These are phyloP conservation scores for Leptinotarsa texana DNA, from an alignment of 1,140 invertebrate genomes.

Conservation along the genomic window DNA sequence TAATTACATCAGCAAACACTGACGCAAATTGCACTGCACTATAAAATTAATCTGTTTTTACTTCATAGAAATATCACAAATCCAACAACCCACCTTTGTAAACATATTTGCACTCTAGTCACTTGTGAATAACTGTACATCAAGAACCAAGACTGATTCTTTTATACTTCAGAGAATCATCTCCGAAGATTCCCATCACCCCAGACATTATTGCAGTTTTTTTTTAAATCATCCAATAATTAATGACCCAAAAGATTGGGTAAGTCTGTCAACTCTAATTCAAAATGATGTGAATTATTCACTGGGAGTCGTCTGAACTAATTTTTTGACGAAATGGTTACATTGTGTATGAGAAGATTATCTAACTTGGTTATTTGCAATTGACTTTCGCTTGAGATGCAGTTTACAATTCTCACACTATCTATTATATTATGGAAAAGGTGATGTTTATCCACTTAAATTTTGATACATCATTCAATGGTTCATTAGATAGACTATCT, in stretches of 20 bases:
- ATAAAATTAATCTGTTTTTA: too few relatives aligned
- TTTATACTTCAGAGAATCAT: background rate
- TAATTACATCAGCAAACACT: too few relatives aligned
- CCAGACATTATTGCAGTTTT: background rate
- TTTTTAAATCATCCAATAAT: background rate
- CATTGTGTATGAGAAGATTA: constrained; percentile 1
- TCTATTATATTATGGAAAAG: too few relatives aligned
- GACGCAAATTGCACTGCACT: too few relatives aligned
- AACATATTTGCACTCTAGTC: background rate
- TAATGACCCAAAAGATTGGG: background rate
- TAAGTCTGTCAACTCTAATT: background rate
- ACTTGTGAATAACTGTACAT: background rate
- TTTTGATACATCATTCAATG: too few relatives aligned
- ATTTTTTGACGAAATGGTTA: background rate
- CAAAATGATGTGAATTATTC: background rate
- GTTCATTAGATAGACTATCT: too few relatives aligned
- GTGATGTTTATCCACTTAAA: too few relatives aligned
- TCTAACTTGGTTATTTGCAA: background rate
- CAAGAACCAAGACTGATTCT: background rate
- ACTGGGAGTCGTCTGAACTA: background rate
- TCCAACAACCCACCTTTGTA: background rate
- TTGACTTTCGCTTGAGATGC: too few relatives aligned
- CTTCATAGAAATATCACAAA: background rate
- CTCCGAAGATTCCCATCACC: background rate
- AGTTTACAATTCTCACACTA: too few relatives aligned